Base-by-base conservation (phyloP, 2,797 vertebrate genomes). In the Phylloscopus collybita region DNA sequence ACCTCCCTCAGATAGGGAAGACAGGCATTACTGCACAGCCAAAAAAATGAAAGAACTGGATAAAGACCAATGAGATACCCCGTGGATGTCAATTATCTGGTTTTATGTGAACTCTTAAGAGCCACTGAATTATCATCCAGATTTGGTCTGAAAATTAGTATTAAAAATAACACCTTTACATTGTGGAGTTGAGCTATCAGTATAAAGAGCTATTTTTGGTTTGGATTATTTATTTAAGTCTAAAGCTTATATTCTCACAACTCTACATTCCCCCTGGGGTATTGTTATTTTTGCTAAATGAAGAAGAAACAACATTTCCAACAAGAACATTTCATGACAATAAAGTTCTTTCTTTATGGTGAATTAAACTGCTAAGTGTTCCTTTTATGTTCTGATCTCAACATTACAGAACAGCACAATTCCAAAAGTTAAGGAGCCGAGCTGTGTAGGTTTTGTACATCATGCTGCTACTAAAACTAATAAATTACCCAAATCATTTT, bases 221-320 rank as follows among this genome's bases (percentile, higher is more conserved):
- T 80, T 88, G 30, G 49, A 82, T 90, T 95, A 95, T 96, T 95
- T 96, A 88, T 96, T 94, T 90, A 90, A 95, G 64, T 81, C 71
- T 95, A 83, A 88, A 82, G 27, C 13, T 87, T 93, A 56, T 78
- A 93, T 71, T 90, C 88, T 90, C 84, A 64, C 38, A 78, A 81
- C 16, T 49, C 53, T 74, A 36, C 71, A 19, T 93, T 80, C 80
- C 93, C 91, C 94, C 89, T 95, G 90, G 94, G 95, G 74, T 90
- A 89, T 96, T 93, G 94, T 97, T 96, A 93, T 95, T 97, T 96
- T 96, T 95, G 92, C 92, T 74, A 97, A 96, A 93, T 95, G 94
- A 97, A 93, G 93, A 96, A 96, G 96, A 95, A 96, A 95, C 92
- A 96, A 84, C 90, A 88, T 90, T 96, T 97, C 74, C 36, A 8